These are phyloP conservation scores for Heteromyza rotundicornis DNA, from an alignment of 2,888 invertebrate species.

Conservation along the genomic window DNA sequence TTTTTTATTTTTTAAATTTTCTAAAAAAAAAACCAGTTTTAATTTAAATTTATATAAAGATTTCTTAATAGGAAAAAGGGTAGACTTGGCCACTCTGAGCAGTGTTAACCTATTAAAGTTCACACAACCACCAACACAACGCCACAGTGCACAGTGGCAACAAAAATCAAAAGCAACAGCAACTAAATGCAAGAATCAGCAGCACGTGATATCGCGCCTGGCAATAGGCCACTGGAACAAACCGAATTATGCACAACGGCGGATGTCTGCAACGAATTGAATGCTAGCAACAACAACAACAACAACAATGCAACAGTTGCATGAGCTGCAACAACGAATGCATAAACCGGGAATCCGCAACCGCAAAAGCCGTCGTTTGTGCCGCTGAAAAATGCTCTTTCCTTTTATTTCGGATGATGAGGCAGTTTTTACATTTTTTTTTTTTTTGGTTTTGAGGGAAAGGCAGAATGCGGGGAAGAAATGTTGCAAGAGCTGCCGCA, in stretches of 20 bases:
- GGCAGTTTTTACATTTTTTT: too few relatives aligned
- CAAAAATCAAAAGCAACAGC: not conserved
- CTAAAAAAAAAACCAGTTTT: too few relatives aligned
- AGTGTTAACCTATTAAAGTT: not conserved
- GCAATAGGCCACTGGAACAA: slow-evolving; percentile 23
- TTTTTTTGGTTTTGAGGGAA: too few relatives aligned
- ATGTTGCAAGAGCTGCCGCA: too few relatives aligned
- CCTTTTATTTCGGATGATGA: too few relatives aligned
- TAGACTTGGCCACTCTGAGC: not conserved
- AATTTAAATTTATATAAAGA: too few relatives aligned
- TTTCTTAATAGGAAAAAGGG: not conserved
- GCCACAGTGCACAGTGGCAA: not conserved
- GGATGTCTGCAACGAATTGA: slow-evolving; percentile 12
- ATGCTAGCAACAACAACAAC: not conserved
- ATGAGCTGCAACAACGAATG: slow-evolving; percentile 5
- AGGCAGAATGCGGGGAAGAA: too few relatives aligned
- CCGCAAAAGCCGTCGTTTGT: not conserved
- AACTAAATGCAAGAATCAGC: not conserved
- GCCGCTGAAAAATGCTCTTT: not conserved
- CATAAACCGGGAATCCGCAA: not conserved
- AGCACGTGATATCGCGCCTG: slow-evolving; percentile 19
- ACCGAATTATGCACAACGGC: slow-evolving; percentile 3
- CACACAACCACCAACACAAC: too few relatives aligned
- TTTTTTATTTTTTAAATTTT: too few relatives aligned
- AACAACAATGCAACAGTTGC: not conserved